Evolutionary conservation across 2,797 vertebrate genomes (phyloP).

Genomic region (Sebastes iracundus): DNA sequence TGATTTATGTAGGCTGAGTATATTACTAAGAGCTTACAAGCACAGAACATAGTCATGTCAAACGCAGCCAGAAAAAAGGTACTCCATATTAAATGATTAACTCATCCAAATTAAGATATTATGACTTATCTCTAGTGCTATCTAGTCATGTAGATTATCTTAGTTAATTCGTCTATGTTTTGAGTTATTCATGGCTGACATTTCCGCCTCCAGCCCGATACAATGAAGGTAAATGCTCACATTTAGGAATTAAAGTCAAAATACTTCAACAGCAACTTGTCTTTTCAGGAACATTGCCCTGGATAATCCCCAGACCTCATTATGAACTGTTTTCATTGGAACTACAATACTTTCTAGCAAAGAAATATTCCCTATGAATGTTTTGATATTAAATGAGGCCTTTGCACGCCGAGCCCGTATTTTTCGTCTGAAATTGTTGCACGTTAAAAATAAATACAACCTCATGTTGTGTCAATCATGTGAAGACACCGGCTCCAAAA

Average conservation of each 20-base stretch:
- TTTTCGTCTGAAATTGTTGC: too few relatives aligned
- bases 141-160: background rate
- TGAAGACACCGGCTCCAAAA: too few relatives aligned
- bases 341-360: background rate
- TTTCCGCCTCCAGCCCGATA: background rate
- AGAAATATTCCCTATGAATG: background rate
- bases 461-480: too few relatives aligned
- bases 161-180: too few relatives aligned
- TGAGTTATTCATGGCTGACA: background rate
- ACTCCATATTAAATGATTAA: background rate
- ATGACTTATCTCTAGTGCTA: background rate
- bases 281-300: too few relatives aligned
- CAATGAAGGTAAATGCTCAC: background rate
- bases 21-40: conserved; percentile 7
- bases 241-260: background rate
- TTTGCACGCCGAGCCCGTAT: too few relatives aligned
- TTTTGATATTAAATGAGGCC: background rate
- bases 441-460: too few relatives aligned
- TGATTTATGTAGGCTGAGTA: conserved; percentile 46
- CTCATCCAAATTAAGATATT: background rate
- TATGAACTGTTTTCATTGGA: background rate
- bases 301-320: too few relatives aligned
- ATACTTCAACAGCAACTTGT: background rate
- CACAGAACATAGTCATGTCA: background rate
- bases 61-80: background rate